Conservation (phyloP, 35 echinoderm and acorn worm genomes). For the Acanthaster planci region DNA sequence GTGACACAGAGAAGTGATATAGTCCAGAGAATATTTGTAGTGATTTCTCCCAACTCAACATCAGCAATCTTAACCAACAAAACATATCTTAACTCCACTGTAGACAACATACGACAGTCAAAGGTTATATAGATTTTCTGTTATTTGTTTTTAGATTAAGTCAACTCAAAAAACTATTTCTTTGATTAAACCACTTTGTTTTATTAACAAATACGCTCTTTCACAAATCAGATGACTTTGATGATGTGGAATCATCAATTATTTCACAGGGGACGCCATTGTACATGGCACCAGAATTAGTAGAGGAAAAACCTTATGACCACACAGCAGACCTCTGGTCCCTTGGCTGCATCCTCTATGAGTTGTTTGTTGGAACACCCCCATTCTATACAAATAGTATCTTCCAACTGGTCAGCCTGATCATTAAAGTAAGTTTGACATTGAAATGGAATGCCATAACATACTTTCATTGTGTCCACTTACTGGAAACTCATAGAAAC, state of each 20-base stretch:
- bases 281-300: slow-evolving; percentile 98
- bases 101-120: too few species aligned
- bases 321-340: slow-evolving; percentile 98
- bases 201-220: neutral
- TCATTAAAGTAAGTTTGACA: slow-evolving; percentile 81
- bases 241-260: neutral
- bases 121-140: too few species aligned
- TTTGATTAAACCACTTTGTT: too few species aligned
- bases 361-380: slow-evolving; percentile 97
- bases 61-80: too few species aligned
- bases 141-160: too few species aligned
- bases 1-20: too few species aligned
- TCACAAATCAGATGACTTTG: neutral
- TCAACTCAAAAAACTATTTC: too few species aligned
- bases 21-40: too few species aligned
- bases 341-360: slow-evolving; percentile 94
- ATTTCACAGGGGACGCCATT: slow-evolving; percentile 87
- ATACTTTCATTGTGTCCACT: too few species aligned
- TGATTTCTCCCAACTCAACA: too few species aligned
- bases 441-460: neutral
- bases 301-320: slow-evolving; percentile 99
- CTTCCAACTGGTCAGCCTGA: slow-evolving; percentile 97
- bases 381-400: slow-evolving; percentile 99
- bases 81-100: too few species aligned
- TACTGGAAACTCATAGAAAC: too few species aligned